A percentile compares a stretch with the other conserved stretches of the same genome.
Evolutionary conservation across 2,113 vertebrate species (phyloP).

Genomic region (Beaufortia kweichowensis): DNA sequence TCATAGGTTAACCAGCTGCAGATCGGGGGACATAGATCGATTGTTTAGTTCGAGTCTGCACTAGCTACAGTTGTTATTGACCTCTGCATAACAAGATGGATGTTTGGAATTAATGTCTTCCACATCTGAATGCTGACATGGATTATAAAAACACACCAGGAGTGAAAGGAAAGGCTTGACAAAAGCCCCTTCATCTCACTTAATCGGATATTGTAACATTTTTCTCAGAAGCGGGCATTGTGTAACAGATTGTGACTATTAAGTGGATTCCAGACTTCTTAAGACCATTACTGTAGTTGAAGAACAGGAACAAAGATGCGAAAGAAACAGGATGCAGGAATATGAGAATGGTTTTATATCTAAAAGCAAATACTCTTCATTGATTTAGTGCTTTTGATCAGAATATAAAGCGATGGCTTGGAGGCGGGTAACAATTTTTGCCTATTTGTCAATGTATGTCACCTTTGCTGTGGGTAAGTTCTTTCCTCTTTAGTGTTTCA

Average conservation of each 20-base stretch:
- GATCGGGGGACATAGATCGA: constrained; percentile 40
- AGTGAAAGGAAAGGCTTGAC: neutral
- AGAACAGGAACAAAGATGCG: neutral
- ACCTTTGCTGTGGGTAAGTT: constrained; percentile 43
- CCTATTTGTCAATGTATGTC: constrained; percentile 29
- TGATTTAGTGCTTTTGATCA: neutral
- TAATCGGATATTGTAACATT: constrained; percentile 28
- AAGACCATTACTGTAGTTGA: neutral
- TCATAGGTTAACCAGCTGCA: constrained; percentile 55
- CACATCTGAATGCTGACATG: constrained; percentile 34
- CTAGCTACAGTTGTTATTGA: neutral
- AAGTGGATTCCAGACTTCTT: constrained; percentile 38
- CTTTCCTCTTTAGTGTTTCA: neutral
- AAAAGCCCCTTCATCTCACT: neutral
- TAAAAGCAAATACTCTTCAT: neutral
- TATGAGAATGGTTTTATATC: neutral
- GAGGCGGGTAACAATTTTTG: constrained; percentile 22
- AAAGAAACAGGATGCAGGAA: neutral
- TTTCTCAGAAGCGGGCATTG: constrained; percentile 36
- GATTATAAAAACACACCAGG: constrained; percentile 34
- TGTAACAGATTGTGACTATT: constrained; percentile 32
- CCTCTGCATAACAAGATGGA: constrained; percentile 19
- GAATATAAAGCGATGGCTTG: constrained; percentile 31
- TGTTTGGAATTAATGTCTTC: constrained; percentile 7
- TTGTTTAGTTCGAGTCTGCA: constrained; percentile 4